A percentile compares a stretch with the other conserved stretches of the same genome.
phyloP scores from a whole-genome alignment of 1,140 invertebrate genomes.

The Trichogramma pretiosum region DNA sequence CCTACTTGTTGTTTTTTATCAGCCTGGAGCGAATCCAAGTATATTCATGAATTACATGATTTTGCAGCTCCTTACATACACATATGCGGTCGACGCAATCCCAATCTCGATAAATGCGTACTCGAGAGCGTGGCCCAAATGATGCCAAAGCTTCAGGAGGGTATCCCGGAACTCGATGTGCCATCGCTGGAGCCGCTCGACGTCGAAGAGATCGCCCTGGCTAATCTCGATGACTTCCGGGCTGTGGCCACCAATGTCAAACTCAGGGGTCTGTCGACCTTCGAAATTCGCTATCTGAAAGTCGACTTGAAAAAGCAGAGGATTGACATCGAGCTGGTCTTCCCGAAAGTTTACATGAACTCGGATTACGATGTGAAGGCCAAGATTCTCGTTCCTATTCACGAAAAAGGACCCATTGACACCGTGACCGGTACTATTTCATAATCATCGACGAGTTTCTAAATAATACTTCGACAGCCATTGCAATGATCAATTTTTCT shows the following conservation, averaged over 20 bases:
- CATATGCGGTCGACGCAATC: slow-evolving; percentile 54
- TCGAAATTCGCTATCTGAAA: slow-evolving; percentile 42
- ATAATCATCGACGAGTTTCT: no score
- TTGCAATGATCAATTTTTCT: no score
- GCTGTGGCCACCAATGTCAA: slow-evolving; percentile 45
- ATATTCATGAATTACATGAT: slow-evolving; percentile 10
- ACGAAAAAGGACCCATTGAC: slow-evolving; percentile 28
- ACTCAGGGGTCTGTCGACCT: slow-evolving; percentile 46
- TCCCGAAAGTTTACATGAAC: slow-evolving; percentile 45
- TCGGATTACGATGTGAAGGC: slow-evolving; percentile 51
- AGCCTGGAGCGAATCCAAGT: no score
- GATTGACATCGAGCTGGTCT: slow-evolving; percentile 37
- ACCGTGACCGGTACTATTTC: slow-evolving; percentile 24
- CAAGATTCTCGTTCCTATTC: slow-evolving; percentile 42
- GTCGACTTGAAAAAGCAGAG: slow-evolving; percentile 45
- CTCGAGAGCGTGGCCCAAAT: slow-evolving; percentile 47
- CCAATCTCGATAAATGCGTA: slow-evolving; percentile 51
- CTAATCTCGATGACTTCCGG: slow-evolving; percentile 37
- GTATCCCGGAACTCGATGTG: slow-evolving; percentile 56
- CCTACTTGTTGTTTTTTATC: no score
- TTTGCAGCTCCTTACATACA: slow-evolving; percentile 57
- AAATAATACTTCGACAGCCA: no score
- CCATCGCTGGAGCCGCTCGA: slow-evolving; percentile 53
- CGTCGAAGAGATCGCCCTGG: slow-evolving; percentile 42
- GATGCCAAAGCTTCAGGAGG: slow-evolving; percentile 43